Evolutionary conservation across 2,113 vertebrate species (phyloP), one percentile per base, ranked within the genome.

Genomic region (Dipodomys spectabilis): DNA sequence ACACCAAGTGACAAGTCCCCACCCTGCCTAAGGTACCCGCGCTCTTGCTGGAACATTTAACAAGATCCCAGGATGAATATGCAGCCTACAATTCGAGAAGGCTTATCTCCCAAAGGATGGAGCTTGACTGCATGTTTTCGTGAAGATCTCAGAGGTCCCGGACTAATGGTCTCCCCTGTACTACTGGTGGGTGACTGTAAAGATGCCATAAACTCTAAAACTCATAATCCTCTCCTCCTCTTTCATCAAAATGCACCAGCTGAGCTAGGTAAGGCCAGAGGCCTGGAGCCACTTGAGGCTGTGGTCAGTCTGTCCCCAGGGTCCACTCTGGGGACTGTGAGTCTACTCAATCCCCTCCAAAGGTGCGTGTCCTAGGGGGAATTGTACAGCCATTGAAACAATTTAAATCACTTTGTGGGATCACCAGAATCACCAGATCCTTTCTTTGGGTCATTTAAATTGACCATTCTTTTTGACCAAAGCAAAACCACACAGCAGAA

Each of bases 71-170:
- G 28, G 23, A 5, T 23, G 39, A 53, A 5, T 22, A 1, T 25
- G 15, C 13, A 4, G 3, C 3, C 11, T 45, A 20, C 64, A 15
- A 2, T 19, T 16, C 15, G 53, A 57, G 53, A 57, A 2, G 0
- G 53, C 53, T 57, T 57, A 57, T 13, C 15, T 16, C 12, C 53
- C 53, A 16, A 57, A 57, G 53, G 13, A 16, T 57, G 11, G 4
- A 13, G 53, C 53, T 57, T 11, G 53, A 13, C 45, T 28, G 20
- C 4, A 75, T 10, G 22, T 28, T 62, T 35, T 4, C 20, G 13
- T 30, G 32, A 12, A 1, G 30, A 32, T 6, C 30, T 39, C 45
- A 30, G 62, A 39, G 60, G 20, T 7, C 15, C 20, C 6, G 18
- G 22, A 25, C 7, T 28, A n/a, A 32, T n/a, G 35, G 15, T 27